Evolutionary conservation across 2,888 invertebrate genomes (phyloP), one percentile per base, ranked within the genome.

Genomic region (Tenthredo distinguenda): DNA sequence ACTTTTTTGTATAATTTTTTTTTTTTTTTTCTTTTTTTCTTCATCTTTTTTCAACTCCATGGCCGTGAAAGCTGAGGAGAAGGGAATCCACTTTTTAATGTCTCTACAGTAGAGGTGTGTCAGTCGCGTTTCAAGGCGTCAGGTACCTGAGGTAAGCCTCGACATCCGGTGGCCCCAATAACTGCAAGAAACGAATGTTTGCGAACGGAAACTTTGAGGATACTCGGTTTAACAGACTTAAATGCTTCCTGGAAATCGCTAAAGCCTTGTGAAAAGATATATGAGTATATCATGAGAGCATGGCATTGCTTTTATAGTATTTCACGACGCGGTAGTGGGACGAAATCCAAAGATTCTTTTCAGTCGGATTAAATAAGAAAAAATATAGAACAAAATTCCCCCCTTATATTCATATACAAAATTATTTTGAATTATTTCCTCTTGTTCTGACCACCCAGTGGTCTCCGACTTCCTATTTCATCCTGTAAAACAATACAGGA

Each of bases 131-230:
- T 43, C 74, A 34, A 84, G 40, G 74, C 72, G 76, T 84, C 72
- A 40, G 55, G 26, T 72, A 74, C 74, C 84, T 72, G 84, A 72
- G 79, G 65, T 62, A 62, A 85, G 79, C 47, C 85, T 81, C 68
- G 58, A 71, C 82, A 81, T 85, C 85, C 85, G 85, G 85, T 40
- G 85, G 72, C 85, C 68, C 82, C 85, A 68, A 82, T 85, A 85
- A 82, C 68, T 37, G 34, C 55, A 37, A 72, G 84, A 76, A 84
- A 68, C 43, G 37, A 47, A 47, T 40, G 31, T 74, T 84, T 40
- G 76, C 76, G 74, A 74, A 74, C 74, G 74, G 40, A 15, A 47
- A 83, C 58, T 79, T 26, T 15, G 50, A 40, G 65, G 47, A 43
- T 43, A 68, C 85, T 71, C 72, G 81, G 43, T 85, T 82, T 43